Evolutionary conservation across 2,888 invertebrate genomes (phyloP).

Genomic region (Drosophila quasianomalipes): DNA sequence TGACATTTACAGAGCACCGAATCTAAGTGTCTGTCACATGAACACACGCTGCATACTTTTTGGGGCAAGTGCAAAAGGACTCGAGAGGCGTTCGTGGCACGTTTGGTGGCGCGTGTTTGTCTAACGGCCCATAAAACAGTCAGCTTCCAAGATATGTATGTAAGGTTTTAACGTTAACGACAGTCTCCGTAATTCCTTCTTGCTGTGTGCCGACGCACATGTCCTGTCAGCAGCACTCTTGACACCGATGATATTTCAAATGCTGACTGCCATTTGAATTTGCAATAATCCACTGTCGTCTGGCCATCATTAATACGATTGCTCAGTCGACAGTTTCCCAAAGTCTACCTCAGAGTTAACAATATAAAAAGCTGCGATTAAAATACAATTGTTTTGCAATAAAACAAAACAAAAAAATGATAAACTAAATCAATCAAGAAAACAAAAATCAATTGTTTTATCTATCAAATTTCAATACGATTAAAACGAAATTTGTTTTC

Average conservation of each 20-base stretch:
- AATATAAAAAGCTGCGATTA: neutral
- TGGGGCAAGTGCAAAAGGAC: neutral
- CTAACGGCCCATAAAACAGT: constrained; percentile 48
- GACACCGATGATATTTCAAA: constrained; percentile 1
- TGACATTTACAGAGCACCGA: constrained; percentile 16
- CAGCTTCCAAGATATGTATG: constrained; percentile 28
- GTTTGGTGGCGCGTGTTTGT: constrained; percentile 44
- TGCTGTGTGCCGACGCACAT: constrained; percentile 26
- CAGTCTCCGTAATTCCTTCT: constrained; percentile 45
- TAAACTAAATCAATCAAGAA: neutral
- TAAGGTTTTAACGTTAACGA: constrained; percentile 40
- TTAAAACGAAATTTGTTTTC: neutral
- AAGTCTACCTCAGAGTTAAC: neutral
- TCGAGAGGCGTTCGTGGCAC: constrained; percentile 28
- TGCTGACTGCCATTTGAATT: constrained; percentile 46
- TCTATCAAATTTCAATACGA: neutral
- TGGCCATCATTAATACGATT: constrained; percentile 70
- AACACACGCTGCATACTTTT: constrained; percentile 30
- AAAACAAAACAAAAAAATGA: neutral
- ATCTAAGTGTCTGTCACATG: constrained; percentile 25
- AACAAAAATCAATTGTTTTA: neutral
- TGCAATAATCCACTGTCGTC: constrained; percentile 50
- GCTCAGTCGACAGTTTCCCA: constrained; percentile 15
- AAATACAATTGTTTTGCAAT: neutral
- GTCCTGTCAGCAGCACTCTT: constrained; percentile 21